These are phyloP conservation scores for Orchestes rusci DNA, from an alignment of 2,888 invertebrate genomes.

Conservation along the genomic window DNA sequence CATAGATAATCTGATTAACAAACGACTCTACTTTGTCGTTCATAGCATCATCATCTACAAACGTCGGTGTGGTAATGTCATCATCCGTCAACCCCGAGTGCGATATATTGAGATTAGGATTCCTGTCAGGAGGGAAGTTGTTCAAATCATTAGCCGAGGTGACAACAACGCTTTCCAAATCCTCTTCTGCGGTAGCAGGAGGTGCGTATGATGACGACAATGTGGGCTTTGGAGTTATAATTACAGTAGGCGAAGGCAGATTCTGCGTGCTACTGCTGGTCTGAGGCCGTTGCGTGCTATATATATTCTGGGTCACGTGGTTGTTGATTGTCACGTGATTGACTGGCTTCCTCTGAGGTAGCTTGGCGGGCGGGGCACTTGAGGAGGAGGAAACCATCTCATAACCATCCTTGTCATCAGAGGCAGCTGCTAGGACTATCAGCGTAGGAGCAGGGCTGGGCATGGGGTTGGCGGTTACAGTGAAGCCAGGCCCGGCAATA, in stretches of 20 bases:
- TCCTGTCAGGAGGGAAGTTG: slow-evolving; percentile 77
- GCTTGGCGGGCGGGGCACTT: slow-evolving; percentile 24
- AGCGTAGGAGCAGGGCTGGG: slow-evolving; percentile 51
- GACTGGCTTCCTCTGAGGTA: slow-evolving; percentile 43
- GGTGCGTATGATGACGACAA: slow-evolving; percentile 32
- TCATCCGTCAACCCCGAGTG: slow-evolving; percentile 50
- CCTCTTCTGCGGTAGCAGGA: slow-evolving; percentile 26
- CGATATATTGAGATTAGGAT: slow-evolving; percentile 72
- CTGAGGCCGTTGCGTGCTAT: slow-evolving; percentile 34
- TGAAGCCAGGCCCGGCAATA: slow-evolving; percentile 35
- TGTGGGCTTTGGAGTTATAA: slow-evolving; percentile 64
- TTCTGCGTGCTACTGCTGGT: slow-evolving; percentile 38
- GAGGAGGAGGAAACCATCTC: slow-evolving; percentile 4
- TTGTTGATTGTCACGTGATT: slow-evolving; percentile 54
- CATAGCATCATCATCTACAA: slow-evolving; percentile 67
- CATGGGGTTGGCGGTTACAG: slow-evolving; percentile 34
- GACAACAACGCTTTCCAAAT: slow-evolving; percentile 45
- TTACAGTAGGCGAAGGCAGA: slow-evolving; percentile 55
- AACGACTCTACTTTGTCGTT: slow-evolving; percentile 75
- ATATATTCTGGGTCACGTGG: slow-evolving; percentile 53
- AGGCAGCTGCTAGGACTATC: slow-evolving; percentile 51
- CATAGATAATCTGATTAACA: slow-evolving; percentile 77
- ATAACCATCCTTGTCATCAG: slow-evolving; percentile 31
- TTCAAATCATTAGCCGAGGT: slow-evolving; percentile 59
- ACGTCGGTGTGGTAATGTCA: slow-evolving; percentile 69